These are phyloP conservation scores for Bothrops jararaca DNA, from an alignment of 2,113 vertebrate species.

Conservation along the genomic window DNA sequence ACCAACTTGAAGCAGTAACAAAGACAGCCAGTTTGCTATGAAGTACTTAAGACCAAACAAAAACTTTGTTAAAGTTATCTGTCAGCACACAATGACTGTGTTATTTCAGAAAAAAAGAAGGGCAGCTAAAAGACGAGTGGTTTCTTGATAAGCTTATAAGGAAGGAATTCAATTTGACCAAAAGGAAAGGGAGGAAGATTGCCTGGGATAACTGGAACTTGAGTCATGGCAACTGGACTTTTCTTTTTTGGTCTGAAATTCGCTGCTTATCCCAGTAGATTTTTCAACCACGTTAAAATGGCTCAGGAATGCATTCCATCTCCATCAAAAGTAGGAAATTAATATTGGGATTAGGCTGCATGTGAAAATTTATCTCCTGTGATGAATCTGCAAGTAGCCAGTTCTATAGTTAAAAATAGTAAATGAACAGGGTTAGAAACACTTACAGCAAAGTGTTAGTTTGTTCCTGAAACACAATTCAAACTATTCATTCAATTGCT, in stretches of 20 bases:
- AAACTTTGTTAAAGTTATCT: background rate
- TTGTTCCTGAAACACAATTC: constrained; percentile 58
- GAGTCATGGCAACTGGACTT: background rate
- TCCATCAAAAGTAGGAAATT: background rate
- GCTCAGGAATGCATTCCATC: background rate
- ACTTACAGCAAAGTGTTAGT: constrained; percentile 45
- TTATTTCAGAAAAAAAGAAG: background rate
- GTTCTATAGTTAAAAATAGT: constrained; percentile 3
- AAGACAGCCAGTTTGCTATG: background rate
- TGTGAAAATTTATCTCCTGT: background rate
- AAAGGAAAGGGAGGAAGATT: background rate
- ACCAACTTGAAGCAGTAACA: background rate
- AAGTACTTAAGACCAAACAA: background rate
- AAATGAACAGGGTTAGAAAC: constrained; percentile 14
- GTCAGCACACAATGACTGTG: background rate
- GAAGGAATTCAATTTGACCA: background rate
- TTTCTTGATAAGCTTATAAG: background rate
- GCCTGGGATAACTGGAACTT: background rate
- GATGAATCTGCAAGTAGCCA: background rate
- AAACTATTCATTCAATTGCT: constrained; percentile 49
- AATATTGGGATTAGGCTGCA: background rate
- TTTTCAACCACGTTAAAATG: background rate
- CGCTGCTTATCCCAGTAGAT: background rate
- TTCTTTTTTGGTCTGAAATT: background rate
- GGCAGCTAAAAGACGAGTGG: background rate